Conservation (phyloP, 30 jellyfish, hydroid and myxozoan genomes). For the Rhopilema esculentum region DNA sequence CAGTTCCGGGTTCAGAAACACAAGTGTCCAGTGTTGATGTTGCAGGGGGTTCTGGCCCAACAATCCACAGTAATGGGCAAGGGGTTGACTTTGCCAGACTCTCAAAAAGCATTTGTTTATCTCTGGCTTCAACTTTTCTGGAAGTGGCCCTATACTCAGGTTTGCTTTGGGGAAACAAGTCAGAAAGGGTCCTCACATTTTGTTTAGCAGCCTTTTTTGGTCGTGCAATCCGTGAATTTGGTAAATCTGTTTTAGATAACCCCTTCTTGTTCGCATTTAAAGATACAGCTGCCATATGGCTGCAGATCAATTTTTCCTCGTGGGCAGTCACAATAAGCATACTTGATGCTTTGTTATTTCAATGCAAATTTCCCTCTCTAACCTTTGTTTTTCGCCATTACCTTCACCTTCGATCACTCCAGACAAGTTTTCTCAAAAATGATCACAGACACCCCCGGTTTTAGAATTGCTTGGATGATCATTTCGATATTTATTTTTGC, state of each 20-base stretch:
- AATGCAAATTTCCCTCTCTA: no score
- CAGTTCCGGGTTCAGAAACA: neutral
- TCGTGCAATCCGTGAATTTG: conserved; percentile 7
- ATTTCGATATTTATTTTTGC: no score
- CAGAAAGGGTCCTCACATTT: neutral
- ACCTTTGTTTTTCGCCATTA: conserved; percentile 33
- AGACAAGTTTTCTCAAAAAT: conserved; percentile 9
- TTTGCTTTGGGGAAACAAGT: neutral
- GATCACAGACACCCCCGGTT: neutral
- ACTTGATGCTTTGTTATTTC: no score
- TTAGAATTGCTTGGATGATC: neutral
- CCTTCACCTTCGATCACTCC: conserved; percentile 28
- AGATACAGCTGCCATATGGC: conserved; percentile 13
- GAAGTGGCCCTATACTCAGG: neutral
- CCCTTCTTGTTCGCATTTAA: conserved; percentile 4
- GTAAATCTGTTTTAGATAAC: conserved; percentile 14
- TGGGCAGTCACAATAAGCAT: neutral
- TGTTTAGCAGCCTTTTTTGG: conserved; percentile 15
- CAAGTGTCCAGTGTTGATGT: neutral
- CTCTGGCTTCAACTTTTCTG: neutral
- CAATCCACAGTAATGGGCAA: neutral
- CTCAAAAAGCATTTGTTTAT: neutral
- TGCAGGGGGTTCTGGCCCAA: neutral
- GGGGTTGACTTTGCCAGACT: neutral
- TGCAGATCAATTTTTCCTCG: neutral